A percentile compares a stretch with the other conserved stretches of the same genome.
Conservation (phyloP, 92 coral and sea anemone genomes). For the Paragorgia papillata region DNA sequence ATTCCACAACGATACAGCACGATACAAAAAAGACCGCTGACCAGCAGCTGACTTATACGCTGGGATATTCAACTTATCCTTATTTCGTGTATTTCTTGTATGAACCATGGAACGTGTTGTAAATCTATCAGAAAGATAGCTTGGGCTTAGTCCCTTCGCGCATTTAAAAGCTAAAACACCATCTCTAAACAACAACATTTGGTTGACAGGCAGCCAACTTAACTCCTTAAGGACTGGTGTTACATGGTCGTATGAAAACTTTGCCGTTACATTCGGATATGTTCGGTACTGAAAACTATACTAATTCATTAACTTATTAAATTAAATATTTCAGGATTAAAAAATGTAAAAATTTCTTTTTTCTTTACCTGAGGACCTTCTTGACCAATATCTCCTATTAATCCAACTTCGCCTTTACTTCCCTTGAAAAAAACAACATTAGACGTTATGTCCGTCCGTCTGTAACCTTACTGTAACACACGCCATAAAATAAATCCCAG, state of each 20-base stretch:
- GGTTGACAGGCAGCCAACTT: slow-evolving; percentile 46
- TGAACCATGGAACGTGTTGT: slow-evolving; percentile 19
- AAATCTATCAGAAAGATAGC: slow-evolving; percentile 43
- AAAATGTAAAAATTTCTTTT: too few relatives aligned
- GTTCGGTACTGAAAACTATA: too few relatives aligned
- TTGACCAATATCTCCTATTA: slow-evolving; percentile 9
- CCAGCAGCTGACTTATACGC: slow-evolving; percentile 43
- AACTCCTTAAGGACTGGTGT: slow-evolving; percentile 48
- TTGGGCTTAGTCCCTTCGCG: slow-evolving; percentile 32
- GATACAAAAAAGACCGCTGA: slow-evolving; percentile 34
- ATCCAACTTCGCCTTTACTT: slow-evolving; percentile 25
- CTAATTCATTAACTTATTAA: too few relatives aligned
- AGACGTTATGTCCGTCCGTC: not conserved
- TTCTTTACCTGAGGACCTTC: slow-evolving; percentile 12
- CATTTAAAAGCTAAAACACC: slow-evolving; percentile 47
- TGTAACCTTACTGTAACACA: too few relatives aligned
- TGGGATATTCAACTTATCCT: slow-evolving; percentile 24
- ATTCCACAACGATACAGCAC: slow-evolving; percentile 6
- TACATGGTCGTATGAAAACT: slow-evolving; percentile 46
- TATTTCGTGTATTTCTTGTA: slow-evolving; percentile 9
- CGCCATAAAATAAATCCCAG: too few relatives aligned
- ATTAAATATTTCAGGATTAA: too few relatives aligned
- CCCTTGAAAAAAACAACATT: slow-evolving; percentile 4
- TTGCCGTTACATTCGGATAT: too few relatives aligned
- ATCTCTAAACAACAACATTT: slow-evolving; percentile 21